These are phyloP conservation scores for Drosophila nigromelanica DNA, from an alignment of 1,140 invertebrate species.

Conservation along the genomic window DNA sequence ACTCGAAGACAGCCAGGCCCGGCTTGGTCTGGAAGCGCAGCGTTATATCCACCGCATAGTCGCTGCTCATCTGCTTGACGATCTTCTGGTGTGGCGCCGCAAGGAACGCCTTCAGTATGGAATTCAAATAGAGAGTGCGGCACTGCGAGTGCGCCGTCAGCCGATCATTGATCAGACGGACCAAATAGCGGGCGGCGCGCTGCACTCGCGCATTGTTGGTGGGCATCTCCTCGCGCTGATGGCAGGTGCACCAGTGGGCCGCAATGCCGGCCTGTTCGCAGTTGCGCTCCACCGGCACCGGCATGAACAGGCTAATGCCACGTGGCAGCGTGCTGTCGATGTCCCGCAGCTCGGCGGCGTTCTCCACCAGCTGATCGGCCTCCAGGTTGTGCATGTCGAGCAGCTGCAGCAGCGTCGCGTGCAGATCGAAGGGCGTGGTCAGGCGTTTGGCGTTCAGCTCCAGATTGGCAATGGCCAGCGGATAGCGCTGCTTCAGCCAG, in stretches of 20 bases:
- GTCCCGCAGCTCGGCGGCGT: constrained; percentile 58
- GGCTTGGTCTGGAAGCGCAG: constrained; percentile 88
- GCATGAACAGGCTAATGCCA: constrained; percentile 91
- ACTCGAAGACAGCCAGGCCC: constrained; percentile 90
- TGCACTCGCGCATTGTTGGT: constrained; percentile 84
- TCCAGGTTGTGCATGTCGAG: constrained; percentile 84
- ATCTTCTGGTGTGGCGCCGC: constrained; percentile 74
- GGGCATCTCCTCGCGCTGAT: constrained; percentile 85
- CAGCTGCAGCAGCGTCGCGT: constrained; percentile 88
- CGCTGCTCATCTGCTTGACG: constrained; percentile 82
- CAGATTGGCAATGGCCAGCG: constrained; percentile 88
- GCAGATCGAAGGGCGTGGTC: constrained; percentile 93
- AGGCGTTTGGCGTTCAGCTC: constrained; percentile 89
- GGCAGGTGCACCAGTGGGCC: constrained; percentile 94
- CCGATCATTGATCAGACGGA: constrained; percentile 87
- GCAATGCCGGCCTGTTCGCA: constrained; percentile 90
- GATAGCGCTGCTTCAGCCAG: constrained; percentile 88
- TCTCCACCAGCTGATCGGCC: constrained; percentile 58
- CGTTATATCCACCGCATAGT: constrained; percentile 86
- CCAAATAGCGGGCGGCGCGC: constrained; percentile 85
- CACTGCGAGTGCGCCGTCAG: constrained; percentile 87
- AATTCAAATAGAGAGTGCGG: constrained; percentile 79
- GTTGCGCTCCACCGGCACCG: constrained; percentile 89
- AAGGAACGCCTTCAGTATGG: constrained; percentile 73
- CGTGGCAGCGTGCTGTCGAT: constrained; percentile 79